Evolutionary conservation across 2,888 invertebrate genomes (phyloP).

Genomic region (Cheilosia grossa): DNA sequence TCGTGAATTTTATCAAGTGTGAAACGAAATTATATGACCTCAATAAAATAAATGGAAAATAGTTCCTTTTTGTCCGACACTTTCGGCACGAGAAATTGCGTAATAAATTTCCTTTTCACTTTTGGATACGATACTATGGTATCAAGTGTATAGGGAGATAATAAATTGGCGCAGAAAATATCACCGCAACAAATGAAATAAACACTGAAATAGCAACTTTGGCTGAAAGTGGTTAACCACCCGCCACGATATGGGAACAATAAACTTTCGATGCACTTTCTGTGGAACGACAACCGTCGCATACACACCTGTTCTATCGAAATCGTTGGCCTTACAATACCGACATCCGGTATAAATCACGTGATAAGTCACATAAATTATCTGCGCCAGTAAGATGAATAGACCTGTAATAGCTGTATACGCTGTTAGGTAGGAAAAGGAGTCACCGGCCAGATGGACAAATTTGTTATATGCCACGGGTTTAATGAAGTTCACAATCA

Average conservation of each 20-base stretch:
- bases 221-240: constrained; percentile 36
- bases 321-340: constrained; percentile 16
- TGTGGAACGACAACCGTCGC: not conserved
- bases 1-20: constrained; percentile 47
- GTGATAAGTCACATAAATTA: constrained; percentile 73
- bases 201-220: constrained; percentile 39
- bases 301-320: not conserved
- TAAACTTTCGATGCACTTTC: constrained; percentile 53
- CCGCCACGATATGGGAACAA: constrained; percentile 21
- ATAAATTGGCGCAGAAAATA: constrained; percentile 56
- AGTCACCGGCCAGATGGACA: not conserved
- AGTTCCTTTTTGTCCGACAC: constrained; percentile 7
- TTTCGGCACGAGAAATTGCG: constrained; percentile 40
- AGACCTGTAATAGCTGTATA: constrained; percentile 50
- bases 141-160: not conserved
- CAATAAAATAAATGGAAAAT: constrained; percentile 46
- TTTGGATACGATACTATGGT: not conserved
- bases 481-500: constrained; percentile 31
- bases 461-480: not conserved
- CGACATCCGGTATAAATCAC: constrained; percentile 62
- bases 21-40: constrained; percentile 60
- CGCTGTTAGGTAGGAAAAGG: constrained; percentile 3
- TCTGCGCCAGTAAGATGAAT: constrained; percentile 65
- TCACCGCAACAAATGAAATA: constrained; percentile 30
- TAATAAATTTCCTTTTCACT: constrained; percentile 41